Evolutionary conservation across 1,140 invertebrate genomes (phyloP).

Genomic region (Scylla paramamosain): DNA sequence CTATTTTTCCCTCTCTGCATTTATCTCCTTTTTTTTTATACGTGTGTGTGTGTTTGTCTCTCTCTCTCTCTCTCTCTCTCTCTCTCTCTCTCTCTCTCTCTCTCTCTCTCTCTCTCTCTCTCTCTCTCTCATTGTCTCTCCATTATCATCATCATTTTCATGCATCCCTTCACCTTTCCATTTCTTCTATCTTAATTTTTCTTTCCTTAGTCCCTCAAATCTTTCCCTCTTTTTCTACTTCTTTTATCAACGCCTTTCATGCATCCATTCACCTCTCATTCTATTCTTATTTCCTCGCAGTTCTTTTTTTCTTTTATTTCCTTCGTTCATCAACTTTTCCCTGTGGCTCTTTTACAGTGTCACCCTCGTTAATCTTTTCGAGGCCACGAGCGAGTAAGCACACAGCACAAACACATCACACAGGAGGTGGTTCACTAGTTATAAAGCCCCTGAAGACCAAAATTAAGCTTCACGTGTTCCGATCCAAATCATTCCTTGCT

Average conservation of each 20-base stretch:
- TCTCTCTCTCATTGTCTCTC: not conserved
- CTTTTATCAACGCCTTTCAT: no score
- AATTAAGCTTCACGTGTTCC: no score
- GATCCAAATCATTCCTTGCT: no score
- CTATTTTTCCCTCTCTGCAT: not conserved
- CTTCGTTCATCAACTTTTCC: not conserved
- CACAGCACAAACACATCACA: no score
- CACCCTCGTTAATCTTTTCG: no score
- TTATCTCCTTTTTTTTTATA: not conserved
- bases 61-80: not conserved
- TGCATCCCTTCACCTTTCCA: not conserved
- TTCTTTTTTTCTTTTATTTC: not conserved
- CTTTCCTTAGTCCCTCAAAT: not conserved
- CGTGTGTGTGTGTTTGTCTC: not conserved
- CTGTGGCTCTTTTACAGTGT: no score
- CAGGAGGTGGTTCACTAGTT: no score
- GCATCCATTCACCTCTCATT: not conserved
- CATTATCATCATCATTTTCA: not conserved
- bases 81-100: not conserved
- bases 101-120: not conserved
- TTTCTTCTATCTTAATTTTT: not conserved
- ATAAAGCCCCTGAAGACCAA: no score
- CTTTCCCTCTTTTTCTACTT: not conserved
- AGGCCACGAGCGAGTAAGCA: no score
- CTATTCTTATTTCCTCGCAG: not conserved